Evolutionary conservation across 2,888 invertebrate species (phyloP).

Genomic region (Drosophila infuscata): DNA sequence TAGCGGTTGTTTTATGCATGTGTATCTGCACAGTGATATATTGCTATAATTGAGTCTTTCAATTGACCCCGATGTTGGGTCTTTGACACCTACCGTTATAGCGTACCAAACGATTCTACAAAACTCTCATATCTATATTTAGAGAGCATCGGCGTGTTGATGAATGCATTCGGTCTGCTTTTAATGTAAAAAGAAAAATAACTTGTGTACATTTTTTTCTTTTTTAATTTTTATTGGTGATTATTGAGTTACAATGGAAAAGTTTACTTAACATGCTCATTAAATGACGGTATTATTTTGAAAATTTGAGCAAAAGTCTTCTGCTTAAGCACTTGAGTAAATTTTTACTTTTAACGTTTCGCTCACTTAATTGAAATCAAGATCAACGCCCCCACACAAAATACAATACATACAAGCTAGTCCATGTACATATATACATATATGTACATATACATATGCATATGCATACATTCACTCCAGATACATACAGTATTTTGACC

Average conservation of each 20-base stretch:
- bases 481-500: conserved; percentile 1
- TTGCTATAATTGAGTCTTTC: conserved; percentile 79
- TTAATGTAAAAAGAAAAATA: conserved; percentile 11
- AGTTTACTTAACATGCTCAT: conserved; percentile 18
- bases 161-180: conserved; percentile 50
- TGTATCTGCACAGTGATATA: conserved; percentile 51
- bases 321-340: neutral
- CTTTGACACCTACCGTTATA: conserved; percentile 70
- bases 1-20: neutral
- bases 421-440: neutral
- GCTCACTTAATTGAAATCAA: conserved; percentile 58
- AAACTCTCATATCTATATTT: conserved; percentile 42
- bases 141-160: conserved; percentile 40
- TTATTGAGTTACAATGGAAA: conserved; percentile 52
- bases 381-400: conserved; percentile 36
- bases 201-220: conserved; percentile 41
- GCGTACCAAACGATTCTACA: conserved; percentile 20
- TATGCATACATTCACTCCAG: neutral
- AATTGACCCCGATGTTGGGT: conserved; percentile 79
- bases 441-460: neutral
- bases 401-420: neutral
- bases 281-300: conserved; percentile 3
- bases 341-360: conserved; percentile 12
- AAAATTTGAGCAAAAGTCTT: neutral
- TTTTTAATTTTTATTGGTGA: conserved; percentile 33